These are phyloP conservation scores for Pomacea canaliculata DNA, from an alignment of 2,888 invertebrate species.

Conservation along the genomic window DNA sequence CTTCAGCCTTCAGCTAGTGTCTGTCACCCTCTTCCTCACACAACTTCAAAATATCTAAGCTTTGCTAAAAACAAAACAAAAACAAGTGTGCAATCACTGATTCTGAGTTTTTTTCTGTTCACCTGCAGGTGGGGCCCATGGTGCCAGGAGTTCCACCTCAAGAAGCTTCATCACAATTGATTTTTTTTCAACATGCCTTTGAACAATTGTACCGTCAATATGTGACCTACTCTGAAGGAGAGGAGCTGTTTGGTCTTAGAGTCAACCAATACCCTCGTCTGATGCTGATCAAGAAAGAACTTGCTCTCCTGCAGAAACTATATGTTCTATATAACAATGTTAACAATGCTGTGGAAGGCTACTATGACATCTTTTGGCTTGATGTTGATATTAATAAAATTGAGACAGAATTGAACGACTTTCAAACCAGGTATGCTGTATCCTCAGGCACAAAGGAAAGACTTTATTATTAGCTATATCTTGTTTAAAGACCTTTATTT, in stretches of 20 bases:
- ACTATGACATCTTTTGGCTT: slow-evolving; percentile 66
- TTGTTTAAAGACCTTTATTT: no score
- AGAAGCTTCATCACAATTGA: slow-evolving; percentile 67
- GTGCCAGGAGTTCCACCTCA: slow-evolving; percentile 63
- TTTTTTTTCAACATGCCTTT: slow-evolving; percentile 63
- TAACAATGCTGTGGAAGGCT: slow-evolving; percentile 64
- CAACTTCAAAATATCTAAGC: no score
- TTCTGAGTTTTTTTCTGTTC: not conserved
- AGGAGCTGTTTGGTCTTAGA: slow-evolving; percentile 66
- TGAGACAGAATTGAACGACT: slow-evolving; percentile 62
- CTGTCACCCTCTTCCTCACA: no score
- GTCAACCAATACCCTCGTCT: slow-evolving; percentile 65
- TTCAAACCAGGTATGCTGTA: slow-evolving; percentile 61
- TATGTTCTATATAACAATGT: slow-evolving; percentile 67
- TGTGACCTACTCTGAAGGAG: slow-evolving; percentile 64
- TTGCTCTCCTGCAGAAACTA: slow-evolving; percentile 66
- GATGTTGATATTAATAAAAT: slow-evolving; percentile 69
- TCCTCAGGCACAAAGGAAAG: no score
- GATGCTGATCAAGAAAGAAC: slow-evolving; percentile 61
- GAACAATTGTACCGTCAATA: slow-evolving; percentile 66
- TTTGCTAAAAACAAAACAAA: no score
- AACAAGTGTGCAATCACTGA: no score
- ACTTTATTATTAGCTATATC: no score
- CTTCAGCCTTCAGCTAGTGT: no score
- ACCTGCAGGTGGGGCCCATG: slow-evolving; percentile 64